Conservation (phyloP, 2,888 invertebrate genomes). For the Brenthis daphne region DNA sequence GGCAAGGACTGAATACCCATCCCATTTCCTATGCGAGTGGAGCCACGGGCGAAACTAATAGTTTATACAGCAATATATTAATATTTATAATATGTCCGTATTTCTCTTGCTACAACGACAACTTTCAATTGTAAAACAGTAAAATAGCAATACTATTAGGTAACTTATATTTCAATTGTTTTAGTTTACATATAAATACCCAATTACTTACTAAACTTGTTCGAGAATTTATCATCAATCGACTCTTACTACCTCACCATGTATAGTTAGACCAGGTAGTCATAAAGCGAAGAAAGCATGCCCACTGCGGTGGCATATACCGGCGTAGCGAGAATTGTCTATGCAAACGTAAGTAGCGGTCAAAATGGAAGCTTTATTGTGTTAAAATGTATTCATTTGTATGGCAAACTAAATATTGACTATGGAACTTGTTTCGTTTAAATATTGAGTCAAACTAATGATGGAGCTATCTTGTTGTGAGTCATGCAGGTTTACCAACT, state of each 20-base stretch:
- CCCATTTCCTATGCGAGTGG: no score
- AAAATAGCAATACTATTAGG: background rate
- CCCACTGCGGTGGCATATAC: constrained; percentile 69
- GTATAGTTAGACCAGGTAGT: constrained; percentile 44
- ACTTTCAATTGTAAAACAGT: no score
- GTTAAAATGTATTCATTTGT: constrained; percentile 81
- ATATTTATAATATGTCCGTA: no score
- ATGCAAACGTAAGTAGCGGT: constrained; percentile 71
- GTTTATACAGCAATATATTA: no score
- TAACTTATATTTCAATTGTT: background rate
- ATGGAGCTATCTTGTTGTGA: constrained; percentile 57
- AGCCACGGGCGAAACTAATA: no score
- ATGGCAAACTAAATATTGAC: constrained; percentile 78
- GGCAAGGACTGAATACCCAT: no score
- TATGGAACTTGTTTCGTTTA: constrained; percentile 72
- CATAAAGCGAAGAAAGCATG: constrained; percentile 54
- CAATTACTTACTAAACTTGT: constrained; percentile 4
- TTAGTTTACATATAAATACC: background rate
- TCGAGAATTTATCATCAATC: constrained; percentile 12
- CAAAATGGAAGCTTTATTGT: constrained; percentile 79
- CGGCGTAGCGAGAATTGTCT: constrained; percentile 72
- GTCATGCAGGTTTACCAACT: constrained; percentile 35
- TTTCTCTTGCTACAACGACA: no score
- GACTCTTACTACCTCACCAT: constrained; percentile 37
- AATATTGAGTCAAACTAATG: constrained; percentile 51